phyloP scores from a whole-genome alignment of 2,113 vertebrate genomes.

The Chloebia gouldiae region DNA sequence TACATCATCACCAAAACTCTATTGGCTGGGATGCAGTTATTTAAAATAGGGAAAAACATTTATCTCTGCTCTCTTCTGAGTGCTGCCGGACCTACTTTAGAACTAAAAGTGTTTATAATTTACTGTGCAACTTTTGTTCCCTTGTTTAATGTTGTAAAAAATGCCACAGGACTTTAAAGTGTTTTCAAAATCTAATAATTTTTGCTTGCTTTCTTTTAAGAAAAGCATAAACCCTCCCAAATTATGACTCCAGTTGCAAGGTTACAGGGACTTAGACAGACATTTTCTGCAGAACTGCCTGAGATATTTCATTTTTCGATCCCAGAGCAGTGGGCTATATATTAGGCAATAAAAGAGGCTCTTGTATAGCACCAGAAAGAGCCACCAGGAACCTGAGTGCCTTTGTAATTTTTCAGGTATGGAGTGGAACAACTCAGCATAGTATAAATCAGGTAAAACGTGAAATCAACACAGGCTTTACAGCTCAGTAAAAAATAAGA shows the following conservation, averaged over 20 bases:
- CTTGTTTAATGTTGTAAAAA: background rate
- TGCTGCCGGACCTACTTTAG: background rate
- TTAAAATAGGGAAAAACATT: background rate
- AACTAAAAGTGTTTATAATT: background rate
- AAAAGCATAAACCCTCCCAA: background rate
- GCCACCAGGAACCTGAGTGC: background rate
- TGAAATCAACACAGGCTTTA: background rate
- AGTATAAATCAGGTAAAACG: accelerated
- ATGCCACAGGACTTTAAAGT: background rate
- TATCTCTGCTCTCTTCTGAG: background rate
- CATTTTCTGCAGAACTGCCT: background rate
- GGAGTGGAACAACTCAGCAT: background rate
- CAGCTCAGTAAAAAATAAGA: background rate
- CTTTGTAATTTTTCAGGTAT: background rate
- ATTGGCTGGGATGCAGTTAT: background rate
- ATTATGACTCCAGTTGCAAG: background rate
- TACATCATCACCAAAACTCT: background rate
- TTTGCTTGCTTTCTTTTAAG: background rate
- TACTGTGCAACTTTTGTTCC: accelerated
- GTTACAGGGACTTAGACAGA: background rate
- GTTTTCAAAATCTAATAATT: background rate
- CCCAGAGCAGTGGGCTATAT: accelerated
- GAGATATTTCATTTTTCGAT: background rate
- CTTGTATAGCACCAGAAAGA: background rate
- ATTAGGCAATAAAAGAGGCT: background rate